Evolutionary conservation across 2,888 invertebrate genomes (phyloP).

Genomic region (Lagria hirta): DNA sequence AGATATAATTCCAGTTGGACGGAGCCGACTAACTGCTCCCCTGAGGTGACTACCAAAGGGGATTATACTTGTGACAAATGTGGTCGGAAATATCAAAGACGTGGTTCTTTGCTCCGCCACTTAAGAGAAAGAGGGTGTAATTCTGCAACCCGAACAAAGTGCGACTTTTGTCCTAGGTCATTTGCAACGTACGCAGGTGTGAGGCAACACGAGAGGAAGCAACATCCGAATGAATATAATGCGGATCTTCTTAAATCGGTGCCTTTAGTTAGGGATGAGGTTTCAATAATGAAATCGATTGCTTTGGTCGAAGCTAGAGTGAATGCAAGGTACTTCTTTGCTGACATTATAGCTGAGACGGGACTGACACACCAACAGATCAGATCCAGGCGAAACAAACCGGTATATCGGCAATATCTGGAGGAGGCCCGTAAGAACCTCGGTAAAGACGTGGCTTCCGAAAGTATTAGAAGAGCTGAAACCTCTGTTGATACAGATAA

Average conservation of each 20-base stretch:
- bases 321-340: constrained; percentile 1
- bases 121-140: constrained; percentile 8
- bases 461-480: too few relatives aligned
- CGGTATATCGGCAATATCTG: constrained; percentile 11
- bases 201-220: constrained; percentile 12
- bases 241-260: too few relatives aligned
- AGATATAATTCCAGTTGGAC: too few relatives aligned
- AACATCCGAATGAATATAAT: constrained; percentile 5
- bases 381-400: constrained; percentile 10
- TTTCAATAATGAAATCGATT: constrained; percentile 8
- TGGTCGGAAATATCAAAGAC: constrained; percentile 4
- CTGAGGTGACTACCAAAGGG: too few relatives aligned
- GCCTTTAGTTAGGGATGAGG: too few relatives aligned
- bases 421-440: constrained; percentile 3
- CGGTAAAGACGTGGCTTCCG: too few relatives aligned
- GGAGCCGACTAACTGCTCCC: too few relatives aligned
- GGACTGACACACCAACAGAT: constrained; percentile 21
- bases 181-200: constrained; percentile 6
- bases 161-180: constrained; percentile 5
- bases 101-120: constrained; percentile 3
- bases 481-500: too few relatives aligned
- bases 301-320: constrained; percentile 12
- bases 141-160: neutral
- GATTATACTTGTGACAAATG: constrained; percentile 5
- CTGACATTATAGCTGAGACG: constrained; percentile 13